Conservation (phyloP, 1,140 invertebrate genomes). For the Proctacanthus coquilletti region DNA sequence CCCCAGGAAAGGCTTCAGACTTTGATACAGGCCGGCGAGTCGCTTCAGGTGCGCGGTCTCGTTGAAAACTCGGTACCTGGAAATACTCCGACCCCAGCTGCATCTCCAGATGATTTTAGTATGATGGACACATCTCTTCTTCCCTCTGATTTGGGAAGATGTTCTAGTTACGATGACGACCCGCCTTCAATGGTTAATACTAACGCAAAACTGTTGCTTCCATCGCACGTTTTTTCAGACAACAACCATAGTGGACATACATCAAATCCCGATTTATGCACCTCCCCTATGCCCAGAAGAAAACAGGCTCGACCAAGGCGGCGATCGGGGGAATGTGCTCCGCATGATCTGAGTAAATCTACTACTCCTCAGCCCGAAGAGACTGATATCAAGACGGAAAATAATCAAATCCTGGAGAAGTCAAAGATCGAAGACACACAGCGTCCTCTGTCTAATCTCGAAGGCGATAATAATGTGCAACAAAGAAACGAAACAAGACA, state of each 20-base stretch:
- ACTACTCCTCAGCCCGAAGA: conserved; percentile 22
- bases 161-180: conserved; percentile 23
- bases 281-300: conserved; percentile 56
- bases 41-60: conserved; percentile 62
- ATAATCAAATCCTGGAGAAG: conserved; percentile 6
- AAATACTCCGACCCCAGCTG: conserved; percentile 43
- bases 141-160: conserved; percentile 10
- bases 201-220: conserved; percentile 19
- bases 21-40: conserved; percentile 72
- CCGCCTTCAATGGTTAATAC: conserved; percentile 16
- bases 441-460: conserved; percentile 1
- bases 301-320: conserved; percentile 67
- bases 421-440: background rate
- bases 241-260: conserved; percentile 11
- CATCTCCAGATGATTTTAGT: conserved; percentile 39
- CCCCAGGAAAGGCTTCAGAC: conserved; percentile 64
- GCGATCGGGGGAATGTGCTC: conserved; percentile 56
- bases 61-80: conserved; percentile 51
- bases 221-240: conserved; percentile 20
- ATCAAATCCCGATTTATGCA: conserved; percentile 33
- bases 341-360: conserved; percentile 37
- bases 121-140: conserved; percentile 18
- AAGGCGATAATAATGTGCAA: too few relatives aligned
- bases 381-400: conserved; percentile 1
- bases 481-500: conserved; percentile 5